Percentiles rank a stretch among this genome's conserved stretches.
These are phyloP conservation scores for Paraescarpia echinospica DNA, from an alignment of 1,140 invertebrate species.

Conservation along the genomic window DNA sequence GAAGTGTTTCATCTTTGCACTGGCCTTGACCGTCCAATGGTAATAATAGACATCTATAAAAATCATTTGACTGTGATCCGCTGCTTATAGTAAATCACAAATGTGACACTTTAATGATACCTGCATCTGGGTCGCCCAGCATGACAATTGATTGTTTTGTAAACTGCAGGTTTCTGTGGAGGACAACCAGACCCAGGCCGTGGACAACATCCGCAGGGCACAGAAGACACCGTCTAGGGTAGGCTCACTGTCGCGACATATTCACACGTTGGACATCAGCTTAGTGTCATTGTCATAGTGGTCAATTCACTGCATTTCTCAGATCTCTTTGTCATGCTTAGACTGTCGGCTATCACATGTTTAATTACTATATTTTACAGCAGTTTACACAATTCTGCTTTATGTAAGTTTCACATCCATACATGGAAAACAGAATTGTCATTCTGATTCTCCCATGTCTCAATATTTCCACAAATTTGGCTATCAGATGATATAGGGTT, in stretches of 20 bases:
- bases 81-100: not conserved
- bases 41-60: not conserved
- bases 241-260: constrained; percentile 22
- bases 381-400: too few species aligned
- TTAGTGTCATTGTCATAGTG: not conserved
- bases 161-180: constrained; percentile 31
- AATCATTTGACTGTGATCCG: not conserved
- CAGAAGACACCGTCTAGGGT: constrained; percentile 54
- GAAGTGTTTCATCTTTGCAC: too few species aligned
- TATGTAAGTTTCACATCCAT: too few species aligned
- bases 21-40: too few species aligned
- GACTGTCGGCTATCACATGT: too few species aligned
- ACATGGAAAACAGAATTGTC: too few species aligned
- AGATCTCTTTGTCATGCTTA: too few species aligned
- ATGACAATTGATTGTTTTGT: constrained; percentile 10
- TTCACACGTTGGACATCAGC: not conserved
- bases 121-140: not conserved
- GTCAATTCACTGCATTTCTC: too few species aligned
- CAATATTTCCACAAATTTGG: too few species aligned
- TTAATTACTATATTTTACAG: too few species aligned
- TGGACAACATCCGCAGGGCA: constrained; percentile 44
- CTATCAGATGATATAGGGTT: too few species aligned
- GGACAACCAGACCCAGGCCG: constrained; percentile 46
- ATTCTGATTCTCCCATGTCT: too few species aligned
- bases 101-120: not conserved